Percentiles rank a stretch among this genome's conserved stretches.
These are phyloP conservation scores for Neosilurus mollespiculum DNA, from an alignment of 2,797 vertebrate species.

Conservation along the genomic window DNA sequence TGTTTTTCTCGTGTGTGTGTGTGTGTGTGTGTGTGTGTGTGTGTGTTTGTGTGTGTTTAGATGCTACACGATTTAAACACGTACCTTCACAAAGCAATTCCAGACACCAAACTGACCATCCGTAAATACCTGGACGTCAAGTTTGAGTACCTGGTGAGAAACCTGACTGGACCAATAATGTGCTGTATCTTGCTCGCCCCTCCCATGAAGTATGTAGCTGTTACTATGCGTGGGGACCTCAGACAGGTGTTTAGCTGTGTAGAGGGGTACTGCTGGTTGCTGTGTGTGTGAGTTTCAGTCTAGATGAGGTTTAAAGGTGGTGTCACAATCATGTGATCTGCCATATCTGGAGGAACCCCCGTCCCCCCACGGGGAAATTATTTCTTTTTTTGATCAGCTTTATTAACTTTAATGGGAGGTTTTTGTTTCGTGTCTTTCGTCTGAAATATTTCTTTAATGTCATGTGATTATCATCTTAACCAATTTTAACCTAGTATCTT, in stretches of 20 bases:
- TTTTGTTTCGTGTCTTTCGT: neutral
- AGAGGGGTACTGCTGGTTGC: no score
- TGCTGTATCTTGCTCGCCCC: neutral
- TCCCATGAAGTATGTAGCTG: no score
- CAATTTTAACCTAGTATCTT: no score
- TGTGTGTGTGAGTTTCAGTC: neutral
- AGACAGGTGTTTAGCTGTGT: no score
- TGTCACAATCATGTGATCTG: neutral
- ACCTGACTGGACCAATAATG: neutral
- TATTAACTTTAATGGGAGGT: neutral
- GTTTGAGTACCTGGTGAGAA: slow-evolving; percentile 94
- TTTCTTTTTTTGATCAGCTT: no score
- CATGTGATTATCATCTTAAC: neutral
- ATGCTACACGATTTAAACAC: slow-evolving; percentile 99
- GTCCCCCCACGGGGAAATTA: no score
- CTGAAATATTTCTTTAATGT: neutral
- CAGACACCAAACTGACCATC: slow-evolving; percentile 97
- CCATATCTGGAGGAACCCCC: no score
- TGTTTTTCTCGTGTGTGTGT: neutral
- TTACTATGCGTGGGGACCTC: no score
- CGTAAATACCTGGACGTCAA: slow-evolving; percentile 98
- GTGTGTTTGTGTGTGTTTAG: slow-evolving; percentile 65
- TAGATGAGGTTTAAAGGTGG: neutral
- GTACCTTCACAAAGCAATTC: slow-evolving; percentile 96
- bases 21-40: slow-evolving; percentile 28